Evolutionary conservation across 2,113 vertebrate species (phyloP).

Genomic region (Oenanthe melanoleuca): DNA sequence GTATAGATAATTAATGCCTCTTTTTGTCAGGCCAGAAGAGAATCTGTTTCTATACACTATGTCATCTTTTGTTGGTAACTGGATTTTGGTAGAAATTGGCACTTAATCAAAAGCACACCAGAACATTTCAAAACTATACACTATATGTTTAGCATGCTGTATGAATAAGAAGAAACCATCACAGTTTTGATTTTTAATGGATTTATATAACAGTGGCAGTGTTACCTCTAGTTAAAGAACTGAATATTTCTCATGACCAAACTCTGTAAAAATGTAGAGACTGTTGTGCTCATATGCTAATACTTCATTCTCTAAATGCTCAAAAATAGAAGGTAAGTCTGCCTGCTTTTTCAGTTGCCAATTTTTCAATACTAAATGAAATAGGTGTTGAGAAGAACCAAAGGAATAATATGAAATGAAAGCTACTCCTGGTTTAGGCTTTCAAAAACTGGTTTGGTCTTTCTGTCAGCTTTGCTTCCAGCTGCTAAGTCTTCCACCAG

Average conservation of each 20-base stretch:
- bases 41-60: not conserved
- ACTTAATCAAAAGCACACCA: not conserved
- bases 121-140: not conserved
- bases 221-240: not conserved
- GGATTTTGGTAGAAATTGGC: not conserved
- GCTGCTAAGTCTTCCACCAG: not conserved
- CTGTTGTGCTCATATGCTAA: not conserved
- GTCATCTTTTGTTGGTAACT: not conserved
- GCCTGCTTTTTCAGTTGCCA: not conserved
- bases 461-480: not conserved
- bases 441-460: not conserved
- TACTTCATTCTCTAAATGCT: not conserved
- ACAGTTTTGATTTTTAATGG: not conserved
- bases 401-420: constrained; percentile 8
- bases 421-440: not conserved
- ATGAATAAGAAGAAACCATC: not conserved
- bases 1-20: not conserved
- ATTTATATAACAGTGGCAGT: not conserved
- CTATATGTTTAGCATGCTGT: not conserved
- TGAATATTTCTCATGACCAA: not conserved
- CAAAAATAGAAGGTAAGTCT: not conserved
- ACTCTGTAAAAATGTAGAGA: not conserved
- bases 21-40: not conserved
- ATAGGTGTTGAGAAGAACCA: not conserved
- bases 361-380: not conserved